Base-by-base conservation (phyloP, 64 coral and sea anemone genomes). In the Montipora sp. region DNA sequence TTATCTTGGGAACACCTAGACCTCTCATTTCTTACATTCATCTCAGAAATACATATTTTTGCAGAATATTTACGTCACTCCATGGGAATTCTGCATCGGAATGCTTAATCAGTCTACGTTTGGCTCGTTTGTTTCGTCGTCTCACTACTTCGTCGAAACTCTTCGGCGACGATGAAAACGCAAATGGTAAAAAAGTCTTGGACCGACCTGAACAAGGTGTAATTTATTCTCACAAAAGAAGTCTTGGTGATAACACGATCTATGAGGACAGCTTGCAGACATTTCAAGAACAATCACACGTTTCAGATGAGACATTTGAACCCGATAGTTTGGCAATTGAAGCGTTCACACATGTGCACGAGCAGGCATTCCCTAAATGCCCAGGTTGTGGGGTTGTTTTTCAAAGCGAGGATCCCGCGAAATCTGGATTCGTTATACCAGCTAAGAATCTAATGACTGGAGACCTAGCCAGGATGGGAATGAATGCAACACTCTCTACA, bases 361-460 rank as follows among this genome's bases (percentile, higher is more conserved):
- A 85, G 16, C 82, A 72, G 18, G 59, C 45, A 9, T 23, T 66
- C 49, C 82, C 95, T n/a, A 98, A 89, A 75, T 98, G 95, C 24
- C 36, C 53, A 24, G 95, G 95, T 36, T 98, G 95, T 72, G 95
- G 95, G 13, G 24, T 89, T 80, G 75, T 95, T 77, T 98, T 98
- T 58, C 96, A 98, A 77, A 98, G 96, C 72, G 60, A 87, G 9
- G 87, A 98, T 77, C 48, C 87, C 15, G 53, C 36, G 24, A 84
- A 95, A 75, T 50, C 86, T 15, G 96, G 96, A 19, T 98, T 90
- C 59, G 70, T 98, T 48, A 77, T 80, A 55, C 59, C 63, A 68
- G 87, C 83, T 48, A 98, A 95, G 83, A 92, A 90, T 77, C 93
- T 93, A 75, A 51, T 24, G 10, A 77, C 14, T 10, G 50, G 80